These are phyloP conservation scores for Palloptera scutellata DNA, from an alignment of 2,888 invertebrate species.

Conservation along the genomic window DNA sequence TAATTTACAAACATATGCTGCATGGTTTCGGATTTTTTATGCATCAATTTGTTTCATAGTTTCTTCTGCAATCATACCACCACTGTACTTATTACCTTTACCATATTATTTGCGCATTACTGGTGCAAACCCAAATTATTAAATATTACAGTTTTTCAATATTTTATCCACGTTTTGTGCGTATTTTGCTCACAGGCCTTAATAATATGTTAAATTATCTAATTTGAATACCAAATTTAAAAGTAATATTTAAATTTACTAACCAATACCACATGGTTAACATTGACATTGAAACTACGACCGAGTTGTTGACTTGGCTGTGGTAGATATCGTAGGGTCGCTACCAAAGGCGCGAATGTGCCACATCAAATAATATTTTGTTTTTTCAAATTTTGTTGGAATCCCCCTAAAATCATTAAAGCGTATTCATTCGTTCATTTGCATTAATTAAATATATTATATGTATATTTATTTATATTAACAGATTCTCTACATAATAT, in stretches of 20 bases:
- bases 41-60: no score
- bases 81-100: no score
- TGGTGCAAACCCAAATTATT: no score
- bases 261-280: background rate
- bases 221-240: background rate
- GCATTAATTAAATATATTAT: slow-evolving; percentile 24
- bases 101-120: no score
- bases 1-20: no score
- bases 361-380: no score
- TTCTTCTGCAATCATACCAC: no score
- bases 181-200: background rate
- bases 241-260: background rate
- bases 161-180: no score
- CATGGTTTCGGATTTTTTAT: no score
- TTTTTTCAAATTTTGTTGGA: background rate
- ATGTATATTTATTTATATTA: background rate
- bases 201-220: background rate
- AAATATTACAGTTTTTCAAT: no score
- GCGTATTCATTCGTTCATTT: slow-evolving; percentile 14
- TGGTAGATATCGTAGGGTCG: no score
- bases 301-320: slow-evolving; percentile 1
- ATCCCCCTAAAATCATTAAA: background rate
- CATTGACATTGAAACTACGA: slow-evolving; percentile 19
- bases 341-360: no score
- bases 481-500: background rate